Percentiles rank a stretch among this genome's conserved stretches.
phyloP scores from a whole-genome alignment of 2,113 vertebrate species.

The Glaucidium brasilianum region DNA sequence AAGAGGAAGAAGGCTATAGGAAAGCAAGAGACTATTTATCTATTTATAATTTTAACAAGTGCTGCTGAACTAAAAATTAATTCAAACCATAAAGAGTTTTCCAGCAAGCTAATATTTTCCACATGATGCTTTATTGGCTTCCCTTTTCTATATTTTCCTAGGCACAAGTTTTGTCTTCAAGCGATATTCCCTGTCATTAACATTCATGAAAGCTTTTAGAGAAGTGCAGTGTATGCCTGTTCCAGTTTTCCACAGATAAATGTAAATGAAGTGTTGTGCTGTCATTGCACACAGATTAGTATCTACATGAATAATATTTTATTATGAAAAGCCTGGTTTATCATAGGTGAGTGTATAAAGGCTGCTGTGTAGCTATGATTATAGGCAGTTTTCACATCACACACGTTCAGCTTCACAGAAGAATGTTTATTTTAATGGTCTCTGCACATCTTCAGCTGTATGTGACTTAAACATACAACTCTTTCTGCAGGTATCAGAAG shows the following conservation, averaged over 20 bases:
- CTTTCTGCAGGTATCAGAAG: not conserved
- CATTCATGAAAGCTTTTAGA: not conserved
- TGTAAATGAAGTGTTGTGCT: not conserved
- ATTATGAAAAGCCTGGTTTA: not conserved
- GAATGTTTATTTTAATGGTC: not conserved
- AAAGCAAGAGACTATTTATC: conserved; percentile 30
- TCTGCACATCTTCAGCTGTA: not conserved
- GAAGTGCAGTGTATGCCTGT: not conserved
- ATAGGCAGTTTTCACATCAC: not conserved
- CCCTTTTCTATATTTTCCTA: conserved; percentile 13
- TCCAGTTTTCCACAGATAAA: not conserved
- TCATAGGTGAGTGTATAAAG: not conserved
- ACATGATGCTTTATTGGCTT: not conserved
- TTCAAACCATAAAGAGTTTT: conserved; percentile 37
- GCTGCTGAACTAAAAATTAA: not conserved
- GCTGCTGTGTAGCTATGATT: not conserved
- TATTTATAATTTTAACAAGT: conserved; percentile 34
- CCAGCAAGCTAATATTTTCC: not conserved
- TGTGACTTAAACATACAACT: not conserved
- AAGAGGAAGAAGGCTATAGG: not conserved
- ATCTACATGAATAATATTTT: not conserved
- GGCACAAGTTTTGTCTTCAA: not conserved
- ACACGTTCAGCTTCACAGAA: not conserved
- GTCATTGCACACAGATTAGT: not conserved
- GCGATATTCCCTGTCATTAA: not conserved